Evolutionary conservation across 2,113 vertebrate species (phyloP).

Genomic region (Ornithorhynchus anatinus): DNA sequence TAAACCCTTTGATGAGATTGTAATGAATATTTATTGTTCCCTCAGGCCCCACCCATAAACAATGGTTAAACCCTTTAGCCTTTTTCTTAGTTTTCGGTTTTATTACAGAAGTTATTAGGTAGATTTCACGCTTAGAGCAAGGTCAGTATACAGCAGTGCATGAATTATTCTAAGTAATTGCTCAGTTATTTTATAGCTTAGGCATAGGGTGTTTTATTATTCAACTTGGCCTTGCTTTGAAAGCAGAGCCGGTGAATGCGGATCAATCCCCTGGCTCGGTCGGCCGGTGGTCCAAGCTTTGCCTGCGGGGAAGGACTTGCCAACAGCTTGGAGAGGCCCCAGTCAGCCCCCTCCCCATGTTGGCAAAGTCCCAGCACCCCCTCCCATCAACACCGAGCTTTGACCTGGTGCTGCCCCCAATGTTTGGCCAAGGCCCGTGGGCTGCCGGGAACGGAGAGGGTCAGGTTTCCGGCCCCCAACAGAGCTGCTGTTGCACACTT

Average conservation of each 20-base stretch:
- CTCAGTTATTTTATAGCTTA: constrained; percentile 80
- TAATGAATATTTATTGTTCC: constrained; percentile 72
- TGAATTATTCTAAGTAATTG: constrained; percentile 87
- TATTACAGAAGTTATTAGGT: constrained; percentile 81
- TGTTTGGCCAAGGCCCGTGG: too few relatives aligned
- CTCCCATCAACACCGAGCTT: rapidly evolving
- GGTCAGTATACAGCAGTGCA: constrained; percentile 79
- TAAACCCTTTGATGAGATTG: constrained; percentile 61
- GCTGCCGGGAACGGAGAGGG: too few relatives aligned
- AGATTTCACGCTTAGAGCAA: constrained; percentile 80
- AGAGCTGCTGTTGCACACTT: too few relatives aligned
- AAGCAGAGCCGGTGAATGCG: constrained; percentile 67
- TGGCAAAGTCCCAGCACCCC: not conserved
- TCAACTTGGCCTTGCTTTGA: constrained; percentile 76
- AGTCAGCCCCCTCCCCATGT: not conserved
- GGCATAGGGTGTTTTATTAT: constrained; percentile 78
- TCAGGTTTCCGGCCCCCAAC: not conserved
- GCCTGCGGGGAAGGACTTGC: constrained; percentile 82
- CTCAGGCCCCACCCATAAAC: constrained; percentile 67
- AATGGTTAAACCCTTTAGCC: constrained; percentile 76
- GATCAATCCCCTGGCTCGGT: constrained; percentile 76
- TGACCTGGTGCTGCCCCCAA: too few relatives aligned
- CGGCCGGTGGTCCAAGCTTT: constrained; percentile 73
- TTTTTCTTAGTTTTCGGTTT: constrained; percentile 78
- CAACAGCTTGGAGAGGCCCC: constrained; percentile 76